phyloP scores from a whole-genome alignment of 2,113 vertebrate genomes.

The Sapajus apella region DNA sequence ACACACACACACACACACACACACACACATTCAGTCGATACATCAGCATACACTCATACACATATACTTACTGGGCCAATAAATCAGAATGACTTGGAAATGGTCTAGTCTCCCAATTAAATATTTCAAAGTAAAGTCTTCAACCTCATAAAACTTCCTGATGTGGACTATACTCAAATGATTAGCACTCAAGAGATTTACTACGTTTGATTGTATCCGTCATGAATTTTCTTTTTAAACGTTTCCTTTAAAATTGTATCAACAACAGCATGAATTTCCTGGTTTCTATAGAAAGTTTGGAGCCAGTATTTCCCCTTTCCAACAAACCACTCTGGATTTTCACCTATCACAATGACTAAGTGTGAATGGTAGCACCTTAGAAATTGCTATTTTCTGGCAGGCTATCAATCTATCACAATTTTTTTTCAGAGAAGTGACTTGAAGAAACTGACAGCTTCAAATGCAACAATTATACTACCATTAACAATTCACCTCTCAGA shows the following conservation, averaged over 20 bases:
- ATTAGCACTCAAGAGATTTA: conserved; percentile 1
- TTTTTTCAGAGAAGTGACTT: background rate
- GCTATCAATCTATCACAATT: background rate
- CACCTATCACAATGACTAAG: background rate
- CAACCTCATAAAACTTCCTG: conserved; percentile 56
- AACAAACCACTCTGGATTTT: background rate
- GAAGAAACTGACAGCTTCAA: conserved; percentile 45
- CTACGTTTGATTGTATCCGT: background rate
- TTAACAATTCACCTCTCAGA: background rate
- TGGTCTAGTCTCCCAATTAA: background rate
- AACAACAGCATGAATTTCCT: background rate
- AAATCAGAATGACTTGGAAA: conserved; percentile 39
- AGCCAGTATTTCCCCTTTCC: accelerated
- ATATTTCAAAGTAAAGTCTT: background rate
- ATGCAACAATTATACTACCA: background rate
- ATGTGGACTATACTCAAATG: background rate
- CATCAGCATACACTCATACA: background rate
- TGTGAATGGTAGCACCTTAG: background rate
- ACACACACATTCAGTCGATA: background rate
- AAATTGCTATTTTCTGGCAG: conserved; percentile 42
- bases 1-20: too few species aligned
- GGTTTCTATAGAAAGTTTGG: background rate
- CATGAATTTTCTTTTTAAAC: background rate
- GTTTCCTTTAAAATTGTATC: background rate
- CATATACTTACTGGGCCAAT: background rate